Percentiles rank a stretch among this genome's conserved stretches.
These are phyloP conservation scores for Glossophaga mutica DNA, from an alignment of 2,797 vertebrate genomes.

Conservation along the genomic window DNA sequence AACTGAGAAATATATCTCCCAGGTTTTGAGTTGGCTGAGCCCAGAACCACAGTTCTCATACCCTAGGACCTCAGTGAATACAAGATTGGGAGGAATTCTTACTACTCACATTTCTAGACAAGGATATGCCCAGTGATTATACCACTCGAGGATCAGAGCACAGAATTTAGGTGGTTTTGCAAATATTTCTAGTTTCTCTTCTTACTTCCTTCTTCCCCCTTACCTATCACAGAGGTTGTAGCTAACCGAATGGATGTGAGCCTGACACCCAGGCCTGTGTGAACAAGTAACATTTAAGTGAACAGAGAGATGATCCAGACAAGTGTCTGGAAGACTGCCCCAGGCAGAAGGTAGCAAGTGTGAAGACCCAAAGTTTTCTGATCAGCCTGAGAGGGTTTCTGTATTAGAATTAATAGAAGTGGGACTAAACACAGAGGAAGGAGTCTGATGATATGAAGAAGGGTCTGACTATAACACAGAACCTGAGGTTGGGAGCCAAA, in stretches of 20 bases:
- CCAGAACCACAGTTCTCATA: background rate
- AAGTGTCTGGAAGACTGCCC: background rate
- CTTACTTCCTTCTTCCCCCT: background rate
- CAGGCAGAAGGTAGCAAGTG: background rate
- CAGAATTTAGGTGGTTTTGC: background rate
- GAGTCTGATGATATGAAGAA: no score
- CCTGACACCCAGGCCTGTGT: background rate
- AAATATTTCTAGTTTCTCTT: background rate
- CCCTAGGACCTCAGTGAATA: background rate
- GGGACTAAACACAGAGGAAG: background rate
- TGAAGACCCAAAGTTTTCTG: background rate
- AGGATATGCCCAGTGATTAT: background rate
- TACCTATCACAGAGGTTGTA: background rate
- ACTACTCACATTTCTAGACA: background rate
- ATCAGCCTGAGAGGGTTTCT: background rate
- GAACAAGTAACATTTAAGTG: background rate
- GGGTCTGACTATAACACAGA: accelerated
- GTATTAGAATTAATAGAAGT: background rate
- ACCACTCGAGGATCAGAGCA: background rate
- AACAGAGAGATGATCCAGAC: background rate
- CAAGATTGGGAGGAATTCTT: background rate
- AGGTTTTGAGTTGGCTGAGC: background rate
- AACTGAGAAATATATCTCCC: background rate
- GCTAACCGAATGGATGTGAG: background rate
- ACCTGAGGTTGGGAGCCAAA: accelerated